These are phyloP conservation scores for Drosophila pseudotalamancana DNA, from an alignment of 2,888 invertebrate genomes.

Conservation along the genomic window DNA sequence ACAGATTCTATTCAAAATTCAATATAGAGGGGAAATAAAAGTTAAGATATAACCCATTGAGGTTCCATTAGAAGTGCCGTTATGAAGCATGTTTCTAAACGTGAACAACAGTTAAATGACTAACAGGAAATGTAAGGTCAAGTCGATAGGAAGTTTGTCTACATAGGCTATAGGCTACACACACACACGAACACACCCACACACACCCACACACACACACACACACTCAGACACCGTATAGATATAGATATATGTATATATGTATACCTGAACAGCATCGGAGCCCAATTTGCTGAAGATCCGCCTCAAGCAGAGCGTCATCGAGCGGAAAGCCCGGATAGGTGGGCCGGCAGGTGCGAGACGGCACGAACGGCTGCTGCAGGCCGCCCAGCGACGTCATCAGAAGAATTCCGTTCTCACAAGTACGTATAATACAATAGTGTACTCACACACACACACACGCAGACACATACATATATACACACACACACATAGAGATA, in stretches of 20 bases:
- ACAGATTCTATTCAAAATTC: too few relatives aligned
- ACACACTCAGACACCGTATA: background rate
- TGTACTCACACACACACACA: conserved; percentile 8
- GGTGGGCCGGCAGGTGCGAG: conserved; percentile 95
- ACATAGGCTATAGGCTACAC: background rate
- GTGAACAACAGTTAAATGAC: conserved; percentile 8
- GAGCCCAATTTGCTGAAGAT: conserved; percentile 98
- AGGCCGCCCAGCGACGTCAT: conserved; percentile 86
- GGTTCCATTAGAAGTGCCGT: background rate
- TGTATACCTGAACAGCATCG: conserved; percentile 88
- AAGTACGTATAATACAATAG: conserved; percentile 82
- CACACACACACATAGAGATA: too few relatives aligned
- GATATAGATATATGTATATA: conserved; percentile 11
- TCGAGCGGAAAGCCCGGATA: conserved; percentile 92
- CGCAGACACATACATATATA: conserved; percentile 5
- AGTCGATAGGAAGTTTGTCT: background rate
- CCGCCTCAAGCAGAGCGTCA: conserved; percentile 96
- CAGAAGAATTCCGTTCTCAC: conserved; percentile 84
- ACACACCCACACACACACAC: conserved; percentile 1
- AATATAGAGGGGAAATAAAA: too few relatives aligned
- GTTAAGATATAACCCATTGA: background rate
- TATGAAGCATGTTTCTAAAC: conserved; percentile 34
- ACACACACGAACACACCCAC: background rate
- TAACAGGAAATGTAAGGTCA: conserved; percentile 6
- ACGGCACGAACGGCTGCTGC: conserved; percentile 90